phyloP scores from a whole-genome alignment of 2,888 invertebrate species.

The Anthrax anthrax region DNA sequence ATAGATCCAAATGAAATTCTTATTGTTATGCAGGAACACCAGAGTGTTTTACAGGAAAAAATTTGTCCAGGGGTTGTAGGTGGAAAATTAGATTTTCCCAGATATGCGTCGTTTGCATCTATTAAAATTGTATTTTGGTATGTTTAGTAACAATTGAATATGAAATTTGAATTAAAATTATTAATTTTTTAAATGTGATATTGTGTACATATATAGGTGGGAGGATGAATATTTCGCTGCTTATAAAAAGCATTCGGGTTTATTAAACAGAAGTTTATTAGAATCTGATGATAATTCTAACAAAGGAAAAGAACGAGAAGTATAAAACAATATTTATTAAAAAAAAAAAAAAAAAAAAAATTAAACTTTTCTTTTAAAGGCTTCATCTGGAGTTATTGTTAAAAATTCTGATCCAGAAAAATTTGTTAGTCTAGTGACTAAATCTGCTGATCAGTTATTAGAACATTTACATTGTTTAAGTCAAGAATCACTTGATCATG shows the following conservation, averaged over 20 bases:
- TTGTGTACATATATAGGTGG: constrained; percentile 34
- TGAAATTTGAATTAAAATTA: not conserved
- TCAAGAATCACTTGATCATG: constrained; percentile 74
- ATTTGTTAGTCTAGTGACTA: constrained; percentile 54
- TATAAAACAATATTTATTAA: constrained; percentile 17
- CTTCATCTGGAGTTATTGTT: constrained; percentile 40
- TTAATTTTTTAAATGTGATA: no score
- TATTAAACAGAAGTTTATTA: constrained; percentile 29
- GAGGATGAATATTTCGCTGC: constrained; percentile 70
- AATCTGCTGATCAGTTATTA: constrained; percentile 54
- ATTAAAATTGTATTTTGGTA: constrained; percentile 69
- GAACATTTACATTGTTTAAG: constrained; percentile 66
- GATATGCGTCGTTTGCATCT: constrained; percentile 70
- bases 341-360: not conserved
- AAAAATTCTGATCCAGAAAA: constrained; percentile 65
- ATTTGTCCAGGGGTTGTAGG: constrained; percentile 68
- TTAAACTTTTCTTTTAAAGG: constrained; percentile 23
- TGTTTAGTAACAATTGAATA: not conserved
- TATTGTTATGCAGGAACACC: constrained; percentile 44
- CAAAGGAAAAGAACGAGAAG: constrained; percentile 28
- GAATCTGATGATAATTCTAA: not conserved
- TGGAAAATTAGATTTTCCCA: constrained; percentile 66
- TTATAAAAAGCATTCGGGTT: constrained; percentile 50
- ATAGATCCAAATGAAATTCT: no score
- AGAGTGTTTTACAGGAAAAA: constrained; percentile 62